Percentiles rank a stretch among this genome's conserved stretches.
These are phyloP conservation scores for Andrena chrysosceles DNA, from an alignment of 2,888 invertebrate genomes.

Conservation along the genomic window DNA sequence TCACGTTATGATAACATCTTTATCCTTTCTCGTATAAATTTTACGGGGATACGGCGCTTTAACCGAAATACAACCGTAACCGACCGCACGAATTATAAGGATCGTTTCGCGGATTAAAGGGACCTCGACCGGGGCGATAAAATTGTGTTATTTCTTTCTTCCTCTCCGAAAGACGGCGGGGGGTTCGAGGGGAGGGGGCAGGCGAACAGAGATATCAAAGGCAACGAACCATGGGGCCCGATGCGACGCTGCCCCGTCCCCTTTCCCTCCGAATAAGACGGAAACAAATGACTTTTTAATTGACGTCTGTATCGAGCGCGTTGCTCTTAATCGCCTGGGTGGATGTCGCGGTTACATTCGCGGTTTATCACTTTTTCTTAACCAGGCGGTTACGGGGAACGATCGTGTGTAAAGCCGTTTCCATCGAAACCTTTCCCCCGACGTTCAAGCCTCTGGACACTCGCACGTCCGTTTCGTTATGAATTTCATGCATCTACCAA, in stretches of 20 bases:
- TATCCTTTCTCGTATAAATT: conserved; percentile 82
- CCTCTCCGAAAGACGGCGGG: conserved; percentile 22
- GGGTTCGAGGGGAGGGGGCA: conserved; percentile 16
- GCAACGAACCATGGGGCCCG: conserved; percentile 6
- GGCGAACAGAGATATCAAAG: conserved; percentile 37
- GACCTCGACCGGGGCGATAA: conserved; percentile 62
- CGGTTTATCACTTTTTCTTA: conserved; percentile 2
- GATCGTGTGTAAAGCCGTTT: background rate
- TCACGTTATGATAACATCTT: conserved; percentile 81
- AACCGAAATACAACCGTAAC: conserved; percentile 80
- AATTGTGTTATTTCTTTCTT: conserved; percentile 64
- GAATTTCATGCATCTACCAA: too few relatives aligned
- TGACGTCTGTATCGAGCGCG: conserved; percentile 44
- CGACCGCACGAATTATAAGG: conserved; percentile 76
- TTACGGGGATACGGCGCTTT: conserved; percentile 77
- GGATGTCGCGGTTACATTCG: conserved; percentile 21
- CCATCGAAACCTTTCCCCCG: background rate
- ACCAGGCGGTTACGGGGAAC: background rate
- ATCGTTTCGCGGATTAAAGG: conserved; percentile 77
- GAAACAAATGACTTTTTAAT: conserved; percentile 64
- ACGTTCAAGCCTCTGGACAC: conserved; percentile 3
- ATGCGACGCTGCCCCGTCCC: conserved; percentile 30
- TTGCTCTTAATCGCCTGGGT: conserved; percentile 37
- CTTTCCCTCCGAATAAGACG: conserved; percentile 46
- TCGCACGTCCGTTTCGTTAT: too few relatives aligned